Conservation (phyloP, 2,888 invertebrate species). For the Chymomyza procnemis region DNA sequence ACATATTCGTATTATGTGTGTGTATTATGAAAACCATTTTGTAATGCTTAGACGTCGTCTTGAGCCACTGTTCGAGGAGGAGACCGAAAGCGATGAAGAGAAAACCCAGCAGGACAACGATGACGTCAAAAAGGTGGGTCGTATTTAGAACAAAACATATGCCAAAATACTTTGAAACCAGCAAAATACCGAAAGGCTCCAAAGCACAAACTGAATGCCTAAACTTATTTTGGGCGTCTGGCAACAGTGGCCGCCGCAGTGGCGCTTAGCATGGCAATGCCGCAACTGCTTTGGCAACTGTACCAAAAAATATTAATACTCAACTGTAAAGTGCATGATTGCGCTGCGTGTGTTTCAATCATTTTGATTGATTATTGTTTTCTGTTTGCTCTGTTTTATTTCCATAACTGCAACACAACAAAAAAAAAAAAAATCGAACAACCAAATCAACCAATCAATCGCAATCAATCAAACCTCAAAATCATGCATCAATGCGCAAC, state of each 20-base stretch:
- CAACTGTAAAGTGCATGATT: background rate
- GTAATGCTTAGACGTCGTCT: conserved; percentile 82
- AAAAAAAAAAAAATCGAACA: background rate
- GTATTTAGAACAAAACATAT: conserved; percentile 66
- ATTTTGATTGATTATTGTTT: conserved; percentile 17
- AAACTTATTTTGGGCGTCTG: conserved; percentile 19
- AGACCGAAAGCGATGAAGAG: conserved; percentile 84
- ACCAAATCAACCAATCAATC: background rate
- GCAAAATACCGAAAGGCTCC: background rate
- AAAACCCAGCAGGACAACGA: conserved; percentile 78
- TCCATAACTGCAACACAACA: conserved; percentile 13
- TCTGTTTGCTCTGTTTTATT: conserved; percentile 20
- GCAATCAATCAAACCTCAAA: background rate
- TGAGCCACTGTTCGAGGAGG: conserved; percentile 91
- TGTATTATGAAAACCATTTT: conserved; percentile 24
- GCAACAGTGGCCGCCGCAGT: conserved; percentile 12
- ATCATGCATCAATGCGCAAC: background rate
- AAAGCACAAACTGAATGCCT: background rate
- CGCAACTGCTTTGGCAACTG: conserved; percentile 16
- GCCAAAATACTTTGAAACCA: conserved; percentile 3
- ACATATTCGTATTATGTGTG: conserved; percentile 51
- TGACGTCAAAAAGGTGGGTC: conserved; percentile 79
- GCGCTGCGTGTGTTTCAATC: background rate
- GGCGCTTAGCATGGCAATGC: conserved; percentile 36
- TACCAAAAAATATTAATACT: conserved; percentile 6